phyloP scores from a whole-genome alignment of 2,888 invertebrate species.

The Scaptomyza tumidula region DNA sequence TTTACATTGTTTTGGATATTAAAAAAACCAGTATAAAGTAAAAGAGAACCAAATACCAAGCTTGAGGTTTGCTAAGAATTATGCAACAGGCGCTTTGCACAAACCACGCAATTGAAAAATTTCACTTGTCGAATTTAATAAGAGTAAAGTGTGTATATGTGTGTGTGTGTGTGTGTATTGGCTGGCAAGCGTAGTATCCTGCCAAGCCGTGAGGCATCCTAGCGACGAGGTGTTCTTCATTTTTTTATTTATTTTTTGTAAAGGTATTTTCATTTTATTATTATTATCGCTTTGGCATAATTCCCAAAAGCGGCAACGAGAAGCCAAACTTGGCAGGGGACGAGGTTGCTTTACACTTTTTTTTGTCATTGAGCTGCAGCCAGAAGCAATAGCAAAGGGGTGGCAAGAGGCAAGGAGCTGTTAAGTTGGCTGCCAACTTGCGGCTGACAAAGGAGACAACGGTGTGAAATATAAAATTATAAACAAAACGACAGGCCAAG shows the following conservation, averaged over 20 bases:
- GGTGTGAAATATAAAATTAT: slow-evolving; percentile 81
- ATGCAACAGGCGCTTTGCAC: slow-evolving; percentile 45
- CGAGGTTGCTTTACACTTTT: slow-evolving; percentile 63
- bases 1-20: slow-evolving; percentile 6
- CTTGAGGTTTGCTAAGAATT: slow-evolving; percentile 9
- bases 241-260: slow-evolving; percentile 25
- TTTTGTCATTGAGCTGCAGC: slow-evolving; percentile 51
- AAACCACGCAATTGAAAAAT: slow-evolving; percentile 19
- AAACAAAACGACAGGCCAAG: slow-evolving; percentile 61
- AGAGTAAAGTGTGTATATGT: slow-evolving; percentile 13
- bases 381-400: background rate
- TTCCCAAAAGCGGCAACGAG: slow-evolving; percentile 51
- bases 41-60: slow-evolving; percentile 4
- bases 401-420: background rate
- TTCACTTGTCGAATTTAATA: slow-evolving; percentile 35
- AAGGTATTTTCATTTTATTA: slow-evolving; percentile 63
- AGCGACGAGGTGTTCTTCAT: slow-evolving; percentile 22
- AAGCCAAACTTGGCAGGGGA: slow-evolving; percentile 7
- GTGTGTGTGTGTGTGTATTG: background rate
- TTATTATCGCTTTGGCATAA: slow-evolving; percentile 77
- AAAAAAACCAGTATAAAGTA: no score
- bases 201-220: slow-evolving; percentile 24
- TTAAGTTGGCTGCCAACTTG: slow-evolving; percentile 53
- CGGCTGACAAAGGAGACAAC: slow-evolving; percentile 61
- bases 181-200: background rate